phyloP scores from a whole-genome alignment of 2,888 invertebrate genomes.

The Ectemnius lituratus region DNA sequence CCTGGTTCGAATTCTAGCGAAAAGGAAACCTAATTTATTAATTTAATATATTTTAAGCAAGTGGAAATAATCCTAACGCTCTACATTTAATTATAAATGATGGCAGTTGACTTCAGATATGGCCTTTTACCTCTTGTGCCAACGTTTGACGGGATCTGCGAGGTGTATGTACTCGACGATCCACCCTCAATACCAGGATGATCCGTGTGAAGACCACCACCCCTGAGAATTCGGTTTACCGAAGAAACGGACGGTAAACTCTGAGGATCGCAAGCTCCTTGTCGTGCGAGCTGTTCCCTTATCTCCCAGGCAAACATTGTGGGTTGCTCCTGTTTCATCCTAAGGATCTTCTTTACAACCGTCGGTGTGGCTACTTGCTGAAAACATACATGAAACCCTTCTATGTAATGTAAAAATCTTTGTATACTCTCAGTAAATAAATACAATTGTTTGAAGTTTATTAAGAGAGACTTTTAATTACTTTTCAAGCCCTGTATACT shows the following conservation, averaged over 20 bases:
- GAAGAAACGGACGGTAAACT: conserved; percentile 96
- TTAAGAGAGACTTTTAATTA: too few species aligned
- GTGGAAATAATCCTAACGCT: too few species aligned
- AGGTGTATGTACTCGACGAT: conserved; percentile 67
- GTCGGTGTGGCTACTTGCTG: conserved; percentile 98
- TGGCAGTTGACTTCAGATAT: too few species aligned
- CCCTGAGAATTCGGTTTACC: conserved; percentile 94
- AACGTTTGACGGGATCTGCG: conserved; percentile 66
- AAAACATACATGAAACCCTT: conserved; percentile 65
- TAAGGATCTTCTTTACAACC: conserved; percentile 95
- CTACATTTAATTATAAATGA: too few species aligned
- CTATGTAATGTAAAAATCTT: neutral
- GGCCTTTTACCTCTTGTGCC: conserved; percentile 66
- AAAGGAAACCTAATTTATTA: too few species aligned
- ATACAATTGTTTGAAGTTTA: neutral
- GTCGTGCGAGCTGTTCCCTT: conserved; percentile 91
- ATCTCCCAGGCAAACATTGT: conserved; percentile 99
- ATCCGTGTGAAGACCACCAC: conserved; percentile 88
- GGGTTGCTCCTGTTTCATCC: conserved; percentile 96
- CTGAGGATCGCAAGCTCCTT: conserved; percentile 93
- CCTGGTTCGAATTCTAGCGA: too few species aligned
- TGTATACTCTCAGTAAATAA: too few species aligned
- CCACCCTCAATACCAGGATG: conserved; percentile 67
- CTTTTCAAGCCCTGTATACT: too few species aligned
- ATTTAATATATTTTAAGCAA: too few species aligned